Evolutionary conservation across 2,888 invertebrate species (phyloP).

Genomic region (Chesias legatella): DNA sequence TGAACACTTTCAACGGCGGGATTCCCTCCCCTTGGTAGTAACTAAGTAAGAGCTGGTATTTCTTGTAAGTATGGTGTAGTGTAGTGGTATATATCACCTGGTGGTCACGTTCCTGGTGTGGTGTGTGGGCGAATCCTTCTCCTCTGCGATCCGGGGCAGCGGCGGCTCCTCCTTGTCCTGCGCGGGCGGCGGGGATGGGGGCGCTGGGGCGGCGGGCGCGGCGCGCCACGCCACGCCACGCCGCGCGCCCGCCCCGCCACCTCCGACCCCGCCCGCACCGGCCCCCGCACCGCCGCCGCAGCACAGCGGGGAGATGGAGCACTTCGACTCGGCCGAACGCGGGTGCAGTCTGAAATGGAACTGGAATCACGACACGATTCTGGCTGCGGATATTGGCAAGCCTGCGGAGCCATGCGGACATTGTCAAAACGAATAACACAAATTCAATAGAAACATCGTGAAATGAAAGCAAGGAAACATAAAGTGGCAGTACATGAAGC

Average conservation of each 20-base stretch:
- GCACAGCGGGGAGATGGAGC: conserved; percentile 90
- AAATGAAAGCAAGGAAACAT: too few relatives aligned
- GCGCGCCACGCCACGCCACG: conserved; percentile 50
- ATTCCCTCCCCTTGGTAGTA: too few relatives aligned
- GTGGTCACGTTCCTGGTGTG: conserved; percentile 53
- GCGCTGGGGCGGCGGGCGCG: conserved; percentile 62
- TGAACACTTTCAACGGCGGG: too few relatives aligned
- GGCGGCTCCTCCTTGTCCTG: conserved; percentile 69
- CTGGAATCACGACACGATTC: too few relatives aligned
- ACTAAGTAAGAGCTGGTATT: too few relatives aligned
- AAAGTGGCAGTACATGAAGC: too few relatives aligned
- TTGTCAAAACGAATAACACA: too few relatives aligned
- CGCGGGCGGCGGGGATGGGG: conserved; percentile 60
- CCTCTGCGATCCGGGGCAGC: conserved; percentile 92
- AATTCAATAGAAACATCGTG: too few relatives aligned
- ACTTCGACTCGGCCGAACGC: conserved; percentile 91
- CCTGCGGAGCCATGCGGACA: too few relatives aligned
- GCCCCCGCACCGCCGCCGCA: conserved; percentile 76
- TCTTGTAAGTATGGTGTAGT: too few relatives aligned
- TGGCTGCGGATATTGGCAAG: too few relatives aligned
- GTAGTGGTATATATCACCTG: conserved; percentile 38
- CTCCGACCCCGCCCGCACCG: conserved; percentile 50
- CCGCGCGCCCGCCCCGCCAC: conserved; percentile 33
- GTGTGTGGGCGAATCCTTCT: conserved; percentile 90
- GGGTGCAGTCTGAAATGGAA: conserved; percentile 87